Evolutionary conservation across 2,113 vertebrate species (phyloP), one percentile per base, ranked within the genome.

Genomic region (Rhadina sibilatrix): DNA sequence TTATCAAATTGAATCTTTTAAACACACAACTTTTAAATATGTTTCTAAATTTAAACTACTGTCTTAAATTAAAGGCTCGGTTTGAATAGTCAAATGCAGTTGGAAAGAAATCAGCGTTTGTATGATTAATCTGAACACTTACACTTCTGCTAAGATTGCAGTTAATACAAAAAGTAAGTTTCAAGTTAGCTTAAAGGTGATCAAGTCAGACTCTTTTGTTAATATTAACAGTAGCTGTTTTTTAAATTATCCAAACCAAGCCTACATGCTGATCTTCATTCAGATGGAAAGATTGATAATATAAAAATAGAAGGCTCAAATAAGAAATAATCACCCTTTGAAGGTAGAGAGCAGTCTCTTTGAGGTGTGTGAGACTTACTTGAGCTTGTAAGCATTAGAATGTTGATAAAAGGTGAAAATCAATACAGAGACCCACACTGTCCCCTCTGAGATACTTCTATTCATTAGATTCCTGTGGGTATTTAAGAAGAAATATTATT

Each of bases 281-380:
- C 68, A 96, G 74, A 74, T 49, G 21, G 47, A 90, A 96, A 84
- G 33, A 53, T 6, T 22, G 42, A 81, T 96, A 95, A 76, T 44
- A 60, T 16, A 79, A 60, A 72, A 90, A 70, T 42, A 71, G 80
- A 88, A 63, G 61, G 38, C 35, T 88, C 47, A 89, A 93, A 87
- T 52, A 84, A 93, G 76, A 95, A 93, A 90, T 92, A 96, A 94
- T 81, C 84, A 79, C 19, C 27, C 20, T 93, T 82, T 96, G 69
- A 94, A 68, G 63, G 61, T 46, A 44, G 57, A 92, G 53, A 85
- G 52, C 31, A 50, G 15, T 74, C 28, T 69, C 60, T 90, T 71
- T 90, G 83, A 94, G 57, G 70, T 69, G 7, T 22, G 10, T 0
- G 1, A 78, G 86, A 68, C 49, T 96, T 74, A 68, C 15, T 57